Percentiles rank a stretch among this genome's conserved stretches.
Conservation (phyloP, 2,888 invertebrate species). For the Microctonus hyperodae region DNA sequence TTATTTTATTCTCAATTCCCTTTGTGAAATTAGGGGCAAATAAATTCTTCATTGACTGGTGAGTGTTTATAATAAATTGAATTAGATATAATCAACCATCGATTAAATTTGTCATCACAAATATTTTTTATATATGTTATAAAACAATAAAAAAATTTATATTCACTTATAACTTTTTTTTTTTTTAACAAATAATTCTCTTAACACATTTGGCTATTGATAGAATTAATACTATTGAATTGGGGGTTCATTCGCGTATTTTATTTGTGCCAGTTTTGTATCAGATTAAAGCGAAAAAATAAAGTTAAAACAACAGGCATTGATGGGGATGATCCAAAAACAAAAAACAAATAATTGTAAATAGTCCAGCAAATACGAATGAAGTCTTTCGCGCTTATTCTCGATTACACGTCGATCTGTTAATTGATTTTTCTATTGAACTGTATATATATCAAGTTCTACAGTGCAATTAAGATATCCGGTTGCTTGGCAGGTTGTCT, state of each 20-base stretch:
- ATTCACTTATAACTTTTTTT: too few relatives aligned
- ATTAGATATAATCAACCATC: not conserved
- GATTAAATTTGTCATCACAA: not conserved
- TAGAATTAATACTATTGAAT: not conserved
- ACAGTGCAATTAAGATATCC: constrained; percentile 31
- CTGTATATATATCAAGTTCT: not conserved
- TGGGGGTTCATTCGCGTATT: not conserved
- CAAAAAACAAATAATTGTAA: not conserved
- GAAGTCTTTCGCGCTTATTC: constrained; percentile 2
- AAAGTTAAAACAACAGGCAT: not conserved
- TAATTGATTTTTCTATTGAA: constrained; percentile 26
- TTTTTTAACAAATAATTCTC: too few relatives aligned
- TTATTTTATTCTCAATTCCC: not conserved
- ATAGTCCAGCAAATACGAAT: not conserved
- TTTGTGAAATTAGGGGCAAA: not conserved
- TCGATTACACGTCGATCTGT: constrained; percentile 23
- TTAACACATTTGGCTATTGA: not conserved
- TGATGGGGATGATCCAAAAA: not conserved
- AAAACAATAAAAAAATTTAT: too few relatives aligned
- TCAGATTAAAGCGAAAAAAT: not conserved
- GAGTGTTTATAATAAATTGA: constrained; percentile 3
- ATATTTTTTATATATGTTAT: too few relatives aligned
- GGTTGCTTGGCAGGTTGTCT: constrained; percentile 23
- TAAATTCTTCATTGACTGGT: constrained; percentile 9
- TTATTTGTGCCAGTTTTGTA: not conserved